These are phyloP conservation scores for Empidonax traillii DNA, from an alignment of 2,113 vertebrate species.

Conservation along the genomic window DNA sequence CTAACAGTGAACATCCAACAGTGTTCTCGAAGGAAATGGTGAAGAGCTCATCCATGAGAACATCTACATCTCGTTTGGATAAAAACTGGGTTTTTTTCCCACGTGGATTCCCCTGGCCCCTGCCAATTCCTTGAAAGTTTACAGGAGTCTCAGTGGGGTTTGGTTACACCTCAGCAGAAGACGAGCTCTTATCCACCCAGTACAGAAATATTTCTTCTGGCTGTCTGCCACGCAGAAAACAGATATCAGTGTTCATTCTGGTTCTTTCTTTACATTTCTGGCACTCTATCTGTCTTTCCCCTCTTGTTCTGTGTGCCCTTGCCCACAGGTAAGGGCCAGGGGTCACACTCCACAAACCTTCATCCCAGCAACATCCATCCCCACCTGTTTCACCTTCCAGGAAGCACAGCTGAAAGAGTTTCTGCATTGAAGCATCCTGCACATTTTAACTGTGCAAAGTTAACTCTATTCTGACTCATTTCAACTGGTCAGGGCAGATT, in stretches of 20 bases:
- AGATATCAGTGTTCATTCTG: neutral
- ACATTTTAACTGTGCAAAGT: fast-evolving
- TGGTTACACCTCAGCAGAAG: conserved; percentile 42
- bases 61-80: conserved; percentile 19
- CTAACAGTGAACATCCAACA: neutral
- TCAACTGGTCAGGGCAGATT: conserved; percentile 24
- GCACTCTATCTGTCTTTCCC: neutral
- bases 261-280: neutral
- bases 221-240: neutral
- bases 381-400: neutral
- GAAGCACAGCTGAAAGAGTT: neutral
- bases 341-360: neutral
- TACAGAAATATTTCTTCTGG: conserved; percentile 41
- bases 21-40: neutral
- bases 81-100: neutral
- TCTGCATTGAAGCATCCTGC: neutral
- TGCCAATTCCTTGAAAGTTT: conserved; percentile 37
- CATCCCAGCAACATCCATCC: neutral
- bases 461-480: neutral
- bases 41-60: neutral
- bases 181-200: neutral
- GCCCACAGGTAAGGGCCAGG: neutral
- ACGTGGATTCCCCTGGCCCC: neutral
- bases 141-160: neutral
- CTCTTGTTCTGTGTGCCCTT: neutral